Conservation (phyloP, 1,140 invertebrate genomes). For the Drosophila leontia region DNA sequence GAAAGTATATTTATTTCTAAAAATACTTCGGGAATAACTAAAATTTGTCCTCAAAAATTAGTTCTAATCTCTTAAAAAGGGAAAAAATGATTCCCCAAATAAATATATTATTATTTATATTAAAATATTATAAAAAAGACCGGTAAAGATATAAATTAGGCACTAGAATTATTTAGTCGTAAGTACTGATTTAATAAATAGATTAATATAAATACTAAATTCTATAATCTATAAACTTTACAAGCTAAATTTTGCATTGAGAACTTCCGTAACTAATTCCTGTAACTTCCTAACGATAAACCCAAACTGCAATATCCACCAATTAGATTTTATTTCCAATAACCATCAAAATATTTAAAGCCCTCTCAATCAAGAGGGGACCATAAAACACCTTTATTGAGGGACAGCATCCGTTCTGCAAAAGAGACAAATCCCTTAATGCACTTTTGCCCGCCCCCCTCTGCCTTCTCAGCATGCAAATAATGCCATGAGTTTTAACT, state of each 20-base stretch:
- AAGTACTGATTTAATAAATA: too few relatives aligned
- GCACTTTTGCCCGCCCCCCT: slow-evolving; percentile 6
- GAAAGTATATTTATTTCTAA: too few relatives aligned
- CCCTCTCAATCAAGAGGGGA: neutral
- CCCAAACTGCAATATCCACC: neutral
- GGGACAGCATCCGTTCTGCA: neutral
- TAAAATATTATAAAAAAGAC: too few relatives aligned
- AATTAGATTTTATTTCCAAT: slow-evolving; percentile 3
- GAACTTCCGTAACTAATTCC: neutral
- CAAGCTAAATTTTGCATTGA: neutral
- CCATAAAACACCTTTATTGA: neutral
- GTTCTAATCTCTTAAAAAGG: too few relatives aligned
- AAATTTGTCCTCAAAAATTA: too few relatives aligned
- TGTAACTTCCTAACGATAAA: neutral
- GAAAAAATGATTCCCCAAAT: too few relatives aligned
- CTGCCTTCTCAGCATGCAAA: slow-evolving; percentile 52
- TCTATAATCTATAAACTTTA: too few relatives aligned
- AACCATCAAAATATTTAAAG: slow-evolving; percentile 1
- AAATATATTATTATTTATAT: too few relatives aligned
- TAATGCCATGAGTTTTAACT: slow-evolving; percentile 43
- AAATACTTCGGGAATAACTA: too few relatives aligned
- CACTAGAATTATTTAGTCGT: too few relatives aligned
- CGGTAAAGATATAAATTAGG: too few relatives aligned
- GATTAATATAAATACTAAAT: too few relatives aligned
- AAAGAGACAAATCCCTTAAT: slow-evolving; percentile 51